These are phyloP conservation scores for Drosophila subsilvestris DNA, from an alignment of 2,888 invertebrate species.

Conservation along the genomic window DNA sequence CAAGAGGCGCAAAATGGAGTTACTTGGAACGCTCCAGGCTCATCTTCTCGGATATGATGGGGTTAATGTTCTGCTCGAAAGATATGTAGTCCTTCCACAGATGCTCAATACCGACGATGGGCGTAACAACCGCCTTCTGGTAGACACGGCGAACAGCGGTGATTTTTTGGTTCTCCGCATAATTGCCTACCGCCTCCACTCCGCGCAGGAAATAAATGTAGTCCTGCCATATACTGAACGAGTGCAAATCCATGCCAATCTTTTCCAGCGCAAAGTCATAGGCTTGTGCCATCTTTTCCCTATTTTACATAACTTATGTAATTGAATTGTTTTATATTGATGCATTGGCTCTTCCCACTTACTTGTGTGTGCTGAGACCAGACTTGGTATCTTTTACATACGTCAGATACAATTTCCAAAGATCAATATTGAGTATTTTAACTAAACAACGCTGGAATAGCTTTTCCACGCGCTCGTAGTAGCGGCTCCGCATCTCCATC, in stretches of 20 bases:
- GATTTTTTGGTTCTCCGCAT: conserved; percentile 99
- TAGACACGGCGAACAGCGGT: conserved; percentile 98
- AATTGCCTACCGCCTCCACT: conserved; percentile 98
- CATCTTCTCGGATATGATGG: conserved; percentile 96
- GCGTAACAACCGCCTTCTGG: conserved; percentile 97
- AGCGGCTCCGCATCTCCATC: conserved; percentile 98
- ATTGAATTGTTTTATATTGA: neutral
- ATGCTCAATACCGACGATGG: conserved; percentile 98
- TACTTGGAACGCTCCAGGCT: conserved; percentile 93
- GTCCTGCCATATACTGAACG: conserved; percentile 98
- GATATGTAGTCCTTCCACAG: conserved; percentile 99
- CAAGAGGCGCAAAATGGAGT: conserved; percentile 16
- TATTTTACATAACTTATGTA: conserved; percentile 82
- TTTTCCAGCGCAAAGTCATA: conserved; percentile 99
- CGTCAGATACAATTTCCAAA: conserved; percentile 98
- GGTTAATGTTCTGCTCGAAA: conserved; percentile 95
- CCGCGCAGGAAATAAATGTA: conserved; percentile 98
- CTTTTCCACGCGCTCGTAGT: conserved; percentile 99
- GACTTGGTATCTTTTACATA: conserved; percentile 99
- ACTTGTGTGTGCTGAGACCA: conserved; percentile 96
- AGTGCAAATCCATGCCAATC: conserved; percentile 99
- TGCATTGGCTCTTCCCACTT: conserved; percentile 80
- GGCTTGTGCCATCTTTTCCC: conserved; percentile 99
- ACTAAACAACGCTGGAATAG: conserved; percentile 98
- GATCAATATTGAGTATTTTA: conserved; percentile 99